These are phyloP conservation scores for Cervus canadensis DNA, from an alignment of 2,113 vertebrate genomes.

Conservation along the genomic window DNA sequence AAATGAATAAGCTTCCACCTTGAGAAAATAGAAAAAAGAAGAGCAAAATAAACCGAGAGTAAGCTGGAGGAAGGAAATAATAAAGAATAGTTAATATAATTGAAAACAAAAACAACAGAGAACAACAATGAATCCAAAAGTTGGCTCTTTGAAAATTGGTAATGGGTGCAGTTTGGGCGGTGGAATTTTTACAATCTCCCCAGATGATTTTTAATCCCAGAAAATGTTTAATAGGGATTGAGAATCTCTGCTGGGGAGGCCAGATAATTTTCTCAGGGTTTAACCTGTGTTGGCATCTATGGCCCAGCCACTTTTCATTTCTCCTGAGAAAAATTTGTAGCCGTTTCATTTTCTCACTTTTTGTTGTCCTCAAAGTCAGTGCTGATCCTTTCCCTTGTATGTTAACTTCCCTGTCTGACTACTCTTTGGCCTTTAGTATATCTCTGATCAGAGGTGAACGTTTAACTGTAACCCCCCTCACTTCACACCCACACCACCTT, in stretches of 20 bases:
- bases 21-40: neutral
- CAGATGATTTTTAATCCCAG: neutral
- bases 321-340: neutral
- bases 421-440: neutral
- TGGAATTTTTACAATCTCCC: conserved; percentile 14
- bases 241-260: conserved; percentile 3
- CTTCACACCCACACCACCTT: conserved; percentile 7
- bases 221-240: neutral
- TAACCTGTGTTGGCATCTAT: neutral
- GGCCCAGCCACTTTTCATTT: neutral
- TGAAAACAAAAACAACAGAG: conserved; percentile 37
- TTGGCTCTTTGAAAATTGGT: conserved; percentile 23
- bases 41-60: conserved; percentile 23
- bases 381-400: neutral
- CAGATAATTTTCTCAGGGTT: conserved; percentile 15
- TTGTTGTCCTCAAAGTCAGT: conserved; percentile 2
- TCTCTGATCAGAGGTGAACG: neutral
- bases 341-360: conserved; percentile 11
- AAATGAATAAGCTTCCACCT: conserved; percentile 31
- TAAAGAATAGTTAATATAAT: conserved; percentile 24
- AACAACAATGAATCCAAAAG: conserved; percentile 31
- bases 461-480: conserved; percentile 18
- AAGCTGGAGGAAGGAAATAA: conserved; percentile 15
- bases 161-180: conserved; percentile 8
- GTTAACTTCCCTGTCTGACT: conserved; percentile 22